phyloP scores from a whole-genome alignment of 2,888 invertebrate species.

The Nemotelus nigrinus region DNA sequence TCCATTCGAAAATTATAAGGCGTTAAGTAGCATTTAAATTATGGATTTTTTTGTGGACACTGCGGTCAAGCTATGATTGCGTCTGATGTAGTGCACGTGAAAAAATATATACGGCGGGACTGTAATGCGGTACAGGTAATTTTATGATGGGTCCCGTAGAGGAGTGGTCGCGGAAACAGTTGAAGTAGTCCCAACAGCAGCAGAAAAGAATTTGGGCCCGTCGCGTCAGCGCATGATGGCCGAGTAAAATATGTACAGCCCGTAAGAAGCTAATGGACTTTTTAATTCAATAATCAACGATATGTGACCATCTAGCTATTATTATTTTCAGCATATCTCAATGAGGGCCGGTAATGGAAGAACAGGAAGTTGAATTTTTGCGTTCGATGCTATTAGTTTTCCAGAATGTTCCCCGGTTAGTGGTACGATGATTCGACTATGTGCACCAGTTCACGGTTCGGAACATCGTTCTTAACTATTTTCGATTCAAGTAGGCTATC shows the following conservation, averaged over 20 bases:
- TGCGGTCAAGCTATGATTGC: conserved; percentile 7
- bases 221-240: not conserved
- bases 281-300: conserved; percentile 42
- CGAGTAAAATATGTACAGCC: conserved; percentile 26
- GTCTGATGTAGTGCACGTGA: not conserved
- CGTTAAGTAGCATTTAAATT: conserved; percentile 42
- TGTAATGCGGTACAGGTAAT: conserved; percentile 2
- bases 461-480: not conserved
- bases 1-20: conserved; percentile 28
- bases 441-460: not conserved
- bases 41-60: conserved; percentile 22
- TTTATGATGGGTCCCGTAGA: not conserved
- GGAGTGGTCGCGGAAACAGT: not conserved
- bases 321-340: not conserved
- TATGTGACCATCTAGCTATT: conserved; percentile 29
- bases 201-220: not conserved
- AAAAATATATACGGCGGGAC: not conserved
- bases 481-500: not conserved
- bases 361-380: conserved; percentile 33
- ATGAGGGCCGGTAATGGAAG: not conserved
- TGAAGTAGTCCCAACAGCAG: not conserved
- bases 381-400: conserved; percentile 14
- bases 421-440: not conserved
- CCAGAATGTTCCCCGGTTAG: not conserved
- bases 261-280: conserved; percentile 37